Conservation (phyloP, 2,113 vertebrate species). For the Gorsachius goisagi region DNA sequence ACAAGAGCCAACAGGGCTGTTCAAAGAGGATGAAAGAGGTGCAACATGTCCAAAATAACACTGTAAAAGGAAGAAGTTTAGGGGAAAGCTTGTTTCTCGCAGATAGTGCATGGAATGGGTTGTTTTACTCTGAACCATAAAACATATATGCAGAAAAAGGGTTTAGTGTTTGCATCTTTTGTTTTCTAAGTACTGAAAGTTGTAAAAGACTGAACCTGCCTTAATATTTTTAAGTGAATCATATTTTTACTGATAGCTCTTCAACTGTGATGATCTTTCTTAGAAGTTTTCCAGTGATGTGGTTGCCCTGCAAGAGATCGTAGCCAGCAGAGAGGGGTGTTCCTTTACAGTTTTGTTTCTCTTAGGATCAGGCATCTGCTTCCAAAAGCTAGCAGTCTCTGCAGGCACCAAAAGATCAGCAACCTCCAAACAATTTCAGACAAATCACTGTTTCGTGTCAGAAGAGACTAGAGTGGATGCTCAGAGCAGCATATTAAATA, state of each 20-base stretch:
- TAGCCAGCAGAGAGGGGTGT: background rate
- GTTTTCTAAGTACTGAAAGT: background rate
- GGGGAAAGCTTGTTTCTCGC: background rate
- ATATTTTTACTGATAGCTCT: background rate
- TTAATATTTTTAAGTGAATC: background rate
- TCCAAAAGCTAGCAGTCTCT: constrained; percentile 6
- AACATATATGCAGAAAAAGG: background rate
- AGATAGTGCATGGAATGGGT: background rate
- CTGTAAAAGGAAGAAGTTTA: background rate
- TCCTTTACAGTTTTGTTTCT: background rate
- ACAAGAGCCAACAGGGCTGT: background rate
- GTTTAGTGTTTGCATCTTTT: background rate
- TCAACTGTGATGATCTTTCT: background rate
- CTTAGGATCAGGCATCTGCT: background rate
- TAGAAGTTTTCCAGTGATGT: background rate
- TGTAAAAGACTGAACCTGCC: background rate
- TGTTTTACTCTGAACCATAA: background rate
- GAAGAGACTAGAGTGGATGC: constrained; percentile 26
- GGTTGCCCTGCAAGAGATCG: background rate
- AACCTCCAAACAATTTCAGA: constrained; percentile 10
- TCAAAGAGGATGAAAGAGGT: background rate
- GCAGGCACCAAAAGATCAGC: constrained; percentile 18
- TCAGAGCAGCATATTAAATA: constrained; percentile 32
- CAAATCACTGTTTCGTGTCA: background rate
- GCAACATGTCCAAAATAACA: background rate